phyloP scores from a whole-genome alignment of 1,140 invertebrate genomes.

The Daktulosphaira vitifoliae region DNA sequence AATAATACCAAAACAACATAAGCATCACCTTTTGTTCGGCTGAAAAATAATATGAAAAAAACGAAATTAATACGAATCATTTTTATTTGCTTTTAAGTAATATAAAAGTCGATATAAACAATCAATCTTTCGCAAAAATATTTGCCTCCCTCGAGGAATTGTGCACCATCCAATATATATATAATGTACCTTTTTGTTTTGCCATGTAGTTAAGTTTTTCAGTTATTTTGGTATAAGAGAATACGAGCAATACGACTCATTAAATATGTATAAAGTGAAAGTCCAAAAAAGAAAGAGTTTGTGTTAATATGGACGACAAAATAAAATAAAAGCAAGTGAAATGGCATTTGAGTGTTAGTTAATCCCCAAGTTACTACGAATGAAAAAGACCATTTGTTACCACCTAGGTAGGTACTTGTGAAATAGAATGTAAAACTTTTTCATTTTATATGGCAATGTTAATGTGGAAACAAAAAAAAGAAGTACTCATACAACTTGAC shows the following conservation, averaged over 20 bases:
- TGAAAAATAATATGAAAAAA: not conserved
- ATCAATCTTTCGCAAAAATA: too few species aligned
- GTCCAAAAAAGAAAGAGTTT: not conserved
- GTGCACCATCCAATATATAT: not conserved
- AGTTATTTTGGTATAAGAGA: conserved; percentile 2
- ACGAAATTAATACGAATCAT: not conserved
- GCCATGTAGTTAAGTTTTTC: not conserved
- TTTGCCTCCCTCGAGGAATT: not conserved
- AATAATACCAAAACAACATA: conserved; percentile 10
- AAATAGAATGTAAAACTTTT: conserved; percentile 4
- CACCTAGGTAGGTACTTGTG: too few species aligned
- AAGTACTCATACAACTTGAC: too few species aligned
- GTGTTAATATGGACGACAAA: not conserved
- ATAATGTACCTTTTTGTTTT: not conserved
- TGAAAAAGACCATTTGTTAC: too few species aligned
- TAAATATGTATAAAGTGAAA: conserved; percentile 3
- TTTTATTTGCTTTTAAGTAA: too few species aligned
- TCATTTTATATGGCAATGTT: not conserved
- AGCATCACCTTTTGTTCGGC: conserved; percentile 9
- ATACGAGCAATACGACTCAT: not conserved
- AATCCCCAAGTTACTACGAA: not conserved
- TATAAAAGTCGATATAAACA: too few species aligned
- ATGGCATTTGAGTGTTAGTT: not conserved
- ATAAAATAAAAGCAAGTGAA: conserved; percentile 1
- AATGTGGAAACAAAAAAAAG: too few species aligned